phyloP scores from a whole-genome alignment of 2,797 vertebrate genomes.

The Sylvilagus floridanus region DNA sequence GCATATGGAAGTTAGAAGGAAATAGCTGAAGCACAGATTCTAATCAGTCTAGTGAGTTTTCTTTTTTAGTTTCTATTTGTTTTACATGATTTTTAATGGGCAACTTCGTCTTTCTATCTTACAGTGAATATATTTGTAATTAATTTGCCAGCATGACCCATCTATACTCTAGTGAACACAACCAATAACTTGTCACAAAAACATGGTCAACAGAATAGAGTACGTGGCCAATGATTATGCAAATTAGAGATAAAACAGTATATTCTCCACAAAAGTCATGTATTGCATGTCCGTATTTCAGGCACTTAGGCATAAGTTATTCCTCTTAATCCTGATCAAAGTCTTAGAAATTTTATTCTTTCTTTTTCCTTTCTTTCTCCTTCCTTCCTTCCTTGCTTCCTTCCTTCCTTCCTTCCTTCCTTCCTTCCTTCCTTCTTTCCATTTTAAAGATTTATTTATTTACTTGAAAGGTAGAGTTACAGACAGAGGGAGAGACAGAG shows the following conservation, averaged over 20 bases:
- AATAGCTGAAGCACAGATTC: slow-evolving; percentile 7
- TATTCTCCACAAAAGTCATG: not conserved
- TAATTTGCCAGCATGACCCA: too few relatives aligned
- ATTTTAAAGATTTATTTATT: too few relatives aligned
- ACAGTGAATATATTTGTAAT: too few relatives aligned
- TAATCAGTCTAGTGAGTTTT: not conserved
- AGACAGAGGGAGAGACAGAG: too few relatives aligned
- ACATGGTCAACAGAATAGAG: too few relatives aligned
- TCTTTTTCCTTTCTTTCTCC: not conserved
- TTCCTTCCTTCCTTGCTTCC: not conserved
- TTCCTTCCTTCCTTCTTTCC: too few relatives aligned
- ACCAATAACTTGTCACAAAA: too few relatives aligned
- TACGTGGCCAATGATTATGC: too few relatives aligned
- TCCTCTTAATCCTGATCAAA: not conserved
- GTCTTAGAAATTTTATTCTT: not conserved
- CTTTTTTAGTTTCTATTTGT: not conserved
- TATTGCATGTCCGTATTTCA: not conserved
- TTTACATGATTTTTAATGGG: not conserved
- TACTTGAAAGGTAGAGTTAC: too few relatives aligned
- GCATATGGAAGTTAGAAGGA: not conserved
- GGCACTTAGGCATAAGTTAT: not conserved
- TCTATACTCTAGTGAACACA: too few relatives aligned
- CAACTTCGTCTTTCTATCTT: too few relatives aligned
- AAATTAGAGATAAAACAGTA: not conserved
- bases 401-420: too few relatives aligned